These are phyloP conservation scores for Calephelis virginiensis DNA, from an alignment of 1,140 invertebrate species.

Conservation along the genomic window DNA sequence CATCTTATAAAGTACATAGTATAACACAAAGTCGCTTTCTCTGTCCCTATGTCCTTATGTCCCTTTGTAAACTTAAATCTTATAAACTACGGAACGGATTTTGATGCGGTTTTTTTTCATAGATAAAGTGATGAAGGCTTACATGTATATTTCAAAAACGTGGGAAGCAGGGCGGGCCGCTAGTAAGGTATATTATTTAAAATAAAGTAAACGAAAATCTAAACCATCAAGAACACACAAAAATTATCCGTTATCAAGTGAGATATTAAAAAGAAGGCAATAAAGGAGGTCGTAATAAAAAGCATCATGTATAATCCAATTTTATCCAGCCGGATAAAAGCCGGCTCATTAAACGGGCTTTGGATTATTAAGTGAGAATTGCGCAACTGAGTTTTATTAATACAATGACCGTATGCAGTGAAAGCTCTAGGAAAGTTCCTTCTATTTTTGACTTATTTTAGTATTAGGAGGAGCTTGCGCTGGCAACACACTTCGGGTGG, in stretches of 20 bases:
- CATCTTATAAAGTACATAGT: no score
- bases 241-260: constrained; percentile 1
- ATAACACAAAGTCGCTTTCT: no score
- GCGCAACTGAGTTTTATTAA: constrained; percentile 59
- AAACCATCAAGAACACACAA: neutral
- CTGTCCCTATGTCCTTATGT: no score
- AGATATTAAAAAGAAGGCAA: constrained; percentile 26
- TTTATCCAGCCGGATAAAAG: constrained; percentile 55
- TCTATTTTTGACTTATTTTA: neutral
- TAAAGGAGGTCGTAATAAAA: constrained; percentile 35
- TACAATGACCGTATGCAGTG: constrained; percentile 45
- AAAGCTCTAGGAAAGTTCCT: neutral
- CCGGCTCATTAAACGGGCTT: constrained; percentile 58
- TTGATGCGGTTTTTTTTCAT: no score
- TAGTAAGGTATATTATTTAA: no score
- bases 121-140: no score
- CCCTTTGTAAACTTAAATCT: no score
- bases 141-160: no score
- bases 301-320: constrained; percentile 24
- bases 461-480: neutral
- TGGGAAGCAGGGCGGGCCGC: no score
- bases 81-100: no score
- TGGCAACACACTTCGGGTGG: no score
- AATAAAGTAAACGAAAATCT: neutral
- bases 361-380: constrained; percentile 68